Base-by-base conservation (phyloP, 2,797 vertebrate genomes). In the Toxotes lorentzi region DNA sequence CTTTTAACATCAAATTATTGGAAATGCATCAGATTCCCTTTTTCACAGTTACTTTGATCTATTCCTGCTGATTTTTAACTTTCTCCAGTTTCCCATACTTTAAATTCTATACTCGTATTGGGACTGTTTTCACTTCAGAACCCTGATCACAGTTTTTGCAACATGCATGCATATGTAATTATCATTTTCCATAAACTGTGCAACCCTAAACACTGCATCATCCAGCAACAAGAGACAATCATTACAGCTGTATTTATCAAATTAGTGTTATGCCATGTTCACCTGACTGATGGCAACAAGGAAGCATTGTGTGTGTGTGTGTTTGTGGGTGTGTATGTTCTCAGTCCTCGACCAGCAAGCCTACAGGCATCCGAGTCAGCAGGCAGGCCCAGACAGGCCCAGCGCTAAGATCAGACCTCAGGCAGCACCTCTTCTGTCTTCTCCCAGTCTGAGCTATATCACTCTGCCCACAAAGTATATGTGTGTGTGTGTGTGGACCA, bases 341-440 rank as follows among this genome's bases (percentile, higher is more conserved):
- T 58, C 8, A 8, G 66, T 74, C 59, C 78, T 77, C 21, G 21
- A 48, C 69, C 68, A 69, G 76, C 58, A 71, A 30, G 60, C 83
- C 85, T 81, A 30, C 47, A 54, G 72, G 73, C 64, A 59, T 82
- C 64, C 64, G 72, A 84, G 73, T 53, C 21, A 8, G 54, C 79
- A 70, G 77, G 48, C 89, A 85, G 79, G 92, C 71, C 87, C 45
- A 3, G 73, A 43, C 88, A 89, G 78, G 88, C 61, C 83, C 43
- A 0, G 8, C 0, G 1, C 59, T 81, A 16, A 76, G 72, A 78
- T 86, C 85, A 77, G 61, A 84, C 79, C 70, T 82, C 61, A 72
- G 79, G 74, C 69, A 63, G 73, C 51, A 45, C 61, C 77, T 71
- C 69, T 30, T 66, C 70, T 77, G 63, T 84, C 63, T 78, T 87